phyloP scores from a whole-genome alignment of 2,797 vertebrate genomes.

The Poeciliopsis gracilis region DNA sequence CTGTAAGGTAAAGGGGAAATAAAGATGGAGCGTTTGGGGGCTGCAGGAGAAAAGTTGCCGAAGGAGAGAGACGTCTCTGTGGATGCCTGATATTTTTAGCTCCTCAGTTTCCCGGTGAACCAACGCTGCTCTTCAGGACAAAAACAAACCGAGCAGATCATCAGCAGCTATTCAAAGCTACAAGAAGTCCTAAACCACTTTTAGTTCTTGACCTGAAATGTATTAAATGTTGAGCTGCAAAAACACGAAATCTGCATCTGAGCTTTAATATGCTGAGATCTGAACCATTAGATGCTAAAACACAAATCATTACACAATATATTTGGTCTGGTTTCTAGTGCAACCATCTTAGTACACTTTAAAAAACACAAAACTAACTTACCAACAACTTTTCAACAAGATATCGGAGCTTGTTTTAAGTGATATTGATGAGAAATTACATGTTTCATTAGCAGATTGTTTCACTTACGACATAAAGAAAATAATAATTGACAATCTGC shows the following conservation, averaged over 20 bases:
- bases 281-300: too few species aligned
- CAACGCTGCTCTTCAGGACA: constrained; percentile 47
- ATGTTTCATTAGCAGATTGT: too few species aligned
- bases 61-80: constrained; percentile 57
- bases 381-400: too few species aligned
- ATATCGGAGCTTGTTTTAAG: too few species aligned
- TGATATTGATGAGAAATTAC: too few species aligned
- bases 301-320: too few species aligned
- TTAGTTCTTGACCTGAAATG: neutral
- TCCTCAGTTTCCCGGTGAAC: constrained; percentile 39
- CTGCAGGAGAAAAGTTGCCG: constrained; percentile 33
- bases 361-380: too few species aligned
- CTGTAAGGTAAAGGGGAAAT: constrained; percentile 17
- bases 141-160: constrained; percentile 31
- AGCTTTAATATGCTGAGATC: too few species aligned
- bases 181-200: constrained; percentile 24
- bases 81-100: constrained; percentile 68
- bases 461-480: too few species aligned
- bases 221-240: neutral
- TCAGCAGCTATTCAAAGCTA: constrained; percentile 42
- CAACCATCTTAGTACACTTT: too few species aligned
- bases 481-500: too few species aligned
- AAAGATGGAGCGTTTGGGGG: constrained; percentile 27
- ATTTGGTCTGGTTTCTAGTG: too few species aligned
- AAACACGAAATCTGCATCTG: neutral